Evolutionary conservation across 2,113 vertebrate species (phyloP), one percentile per base, ranked within the genome.

Genomic region (Glaucomys volans): DNA sequence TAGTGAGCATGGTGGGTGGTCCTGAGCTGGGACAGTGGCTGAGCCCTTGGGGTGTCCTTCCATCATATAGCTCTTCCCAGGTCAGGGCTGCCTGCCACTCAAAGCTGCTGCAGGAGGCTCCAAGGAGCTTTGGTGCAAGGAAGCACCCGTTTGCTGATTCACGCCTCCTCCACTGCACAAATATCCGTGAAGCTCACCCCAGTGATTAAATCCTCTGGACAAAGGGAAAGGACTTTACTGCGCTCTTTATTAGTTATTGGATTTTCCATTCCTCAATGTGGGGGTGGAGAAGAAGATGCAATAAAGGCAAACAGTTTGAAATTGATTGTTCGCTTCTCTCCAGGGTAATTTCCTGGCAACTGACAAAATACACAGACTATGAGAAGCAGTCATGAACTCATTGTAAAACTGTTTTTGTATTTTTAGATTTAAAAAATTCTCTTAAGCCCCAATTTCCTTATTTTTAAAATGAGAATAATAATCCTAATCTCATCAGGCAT

Each of bases 181-280:
- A 96, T 93, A 94, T 93, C 94, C 94, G 95, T 96, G 91, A 85
- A 54, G 67, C 93, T 95, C 90, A 93, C 91, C 59, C 82, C 91
- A 71, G 1, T 80, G 86, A 97, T 91, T 96, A 97, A 98, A 96
- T 67, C 95, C 89, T 91, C 85, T 94, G 18, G 0, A 95, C 83
- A 22, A 93, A 96, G 40, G 75, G 47, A 96, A 87, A 86, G 87
- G 93, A 76, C 94, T 96, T 95, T 40, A 77, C 71, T 11, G 0
- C 57, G 59, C 76, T 97, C 96, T 96, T 97, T 97, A 97, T 97
- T 97, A 97, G 94, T 96, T 97, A 97, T 97, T 95, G 95, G 93
- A 97, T 97, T 98, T 98, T 96, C 97, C 97, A 96, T 97, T 96
- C 95, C 97, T 97, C 84, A 11, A 0, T 20, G 93, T 69, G 89